A percentile compares a stretch with the other conserved stretches of the same genome.
Evolutionary conservation across 2,888 invertebrate species (phyloP).

Genomic region (Palloptera scutellata): DNA sequence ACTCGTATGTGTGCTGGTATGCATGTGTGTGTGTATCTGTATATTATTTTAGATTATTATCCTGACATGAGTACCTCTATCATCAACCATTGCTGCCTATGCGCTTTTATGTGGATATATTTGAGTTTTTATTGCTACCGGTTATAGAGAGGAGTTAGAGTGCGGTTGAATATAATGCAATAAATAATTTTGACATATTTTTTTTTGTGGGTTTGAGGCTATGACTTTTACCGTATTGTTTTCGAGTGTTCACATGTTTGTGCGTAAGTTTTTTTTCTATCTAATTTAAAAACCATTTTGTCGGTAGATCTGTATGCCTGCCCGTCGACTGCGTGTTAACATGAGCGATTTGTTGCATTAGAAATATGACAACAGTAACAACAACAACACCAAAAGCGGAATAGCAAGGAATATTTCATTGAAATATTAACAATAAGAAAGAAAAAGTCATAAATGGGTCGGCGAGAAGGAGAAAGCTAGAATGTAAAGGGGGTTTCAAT

Average conservation of each 20-base stretch:
- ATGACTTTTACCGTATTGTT: conserved; percentile 24
- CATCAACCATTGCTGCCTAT: neutral
- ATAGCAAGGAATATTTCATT: neutral
- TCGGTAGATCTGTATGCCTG: neutral
- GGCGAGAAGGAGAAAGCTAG: too few relatives aligned
- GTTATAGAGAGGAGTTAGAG: conserved; percentile 6
- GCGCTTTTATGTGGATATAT: neutral
- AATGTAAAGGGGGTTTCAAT: too few relatives aligned
- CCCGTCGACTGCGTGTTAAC: conserved; percentile 22
- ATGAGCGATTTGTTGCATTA: conserved; percentile 26
- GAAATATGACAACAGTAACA: neutral
- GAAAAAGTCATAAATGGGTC: too few relatives aligned
- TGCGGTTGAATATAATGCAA: conserved; percentile 46
- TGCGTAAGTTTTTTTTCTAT: conserved; percentile 1
- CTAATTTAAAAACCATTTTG: conserved; percentile 31
- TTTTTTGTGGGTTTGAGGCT: conserved; percentile 26
- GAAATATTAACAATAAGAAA: too few relatives aligned
- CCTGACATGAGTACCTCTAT: neutral
- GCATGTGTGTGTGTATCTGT: neutral
- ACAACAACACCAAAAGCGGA: neutral
- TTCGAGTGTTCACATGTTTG: neutral
- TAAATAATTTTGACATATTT: conserved; percentile 51
- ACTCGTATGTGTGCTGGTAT: too few relatives aligned
- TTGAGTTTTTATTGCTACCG: conserved; percentile 11
- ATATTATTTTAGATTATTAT: neutral